Evolutionary conservation across 2,797 vertebrate species (phyloP), one percentile per base, ranked within the genome.

Genomic region (Neosalanx taihuensis): DNA sequence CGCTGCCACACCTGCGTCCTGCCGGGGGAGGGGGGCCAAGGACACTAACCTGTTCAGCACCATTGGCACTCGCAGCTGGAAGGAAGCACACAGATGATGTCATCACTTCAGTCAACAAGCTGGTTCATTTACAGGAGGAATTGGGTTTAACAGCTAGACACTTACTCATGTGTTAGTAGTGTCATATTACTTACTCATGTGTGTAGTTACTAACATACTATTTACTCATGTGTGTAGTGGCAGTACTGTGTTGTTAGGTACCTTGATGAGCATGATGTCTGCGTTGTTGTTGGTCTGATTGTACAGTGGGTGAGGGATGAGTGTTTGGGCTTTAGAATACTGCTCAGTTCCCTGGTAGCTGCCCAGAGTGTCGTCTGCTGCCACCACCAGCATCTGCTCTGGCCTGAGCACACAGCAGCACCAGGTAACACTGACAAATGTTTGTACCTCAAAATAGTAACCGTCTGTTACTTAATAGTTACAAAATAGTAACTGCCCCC

Each of bases 181-280:
- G 13, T 4, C 4, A n/a, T n/a, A 53, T 4, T 53, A 49, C 15
- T 53, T 7, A 53, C 6, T 6, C 15, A n/a, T n/a, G 9, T 35
- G 33, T 15, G 15, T 12, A 49, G 23, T 26, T 26, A 26, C 23
- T 26, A 26, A 26, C 23, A 35, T 35, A 35, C 33, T 35, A 35
- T 6, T 35, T 6, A 35, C 33, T 35, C 33, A 35, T 35, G 33
- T 35, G 49, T 18, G 49, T 4, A 13, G 35, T 12, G 13, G 41
- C 41, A 46, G 41, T 46, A 13, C 13, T 12, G 2, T n/a, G 51
- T 5, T 49, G 5, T 30, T 15, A 56, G 15, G 71, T 85, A 94
- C 94, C 93, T 93, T 93, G 69, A 95, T 92, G 35, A 94, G 89
- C 93, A 94, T 94, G 82, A 94, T 89, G 81, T 94, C 94, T 0